phyloP scores from a whole-genome alignment of 2,888 invertebrate genomes.

The Leptura quadrifasciata region DNA sequence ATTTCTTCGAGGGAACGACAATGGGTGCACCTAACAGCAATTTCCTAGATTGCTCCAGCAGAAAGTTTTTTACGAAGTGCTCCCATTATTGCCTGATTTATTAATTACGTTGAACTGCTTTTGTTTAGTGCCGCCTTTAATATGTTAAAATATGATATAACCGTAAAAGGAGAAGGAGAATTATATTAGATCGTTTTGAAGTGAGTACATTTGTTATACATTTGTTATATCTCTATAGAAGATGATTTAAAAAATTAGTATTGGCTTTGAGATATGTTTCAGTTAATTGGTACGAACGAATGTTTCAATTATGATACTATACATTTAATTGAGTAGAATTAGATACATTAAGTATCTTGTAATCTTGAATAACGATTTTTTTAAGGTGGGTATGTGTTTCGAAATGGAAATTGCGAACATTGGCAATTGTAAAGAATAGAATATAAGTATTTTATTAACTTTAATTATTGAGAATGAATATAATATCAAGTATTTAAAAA shows the following conservation, averaged over 20 bases:
- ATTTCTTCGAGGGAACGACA: not conserved
- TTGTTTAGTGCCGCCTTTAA: not conserved
- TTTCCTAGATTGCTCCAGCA: not conserved
- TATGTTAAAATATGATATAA: not conserved
- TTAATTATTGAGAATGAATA: too few relatives aligned
- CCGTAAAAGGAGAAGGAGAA: not conserved
- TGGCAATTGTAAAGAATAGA: too few relatives aligned
- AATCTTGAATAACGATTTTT: too few relatives aligned
- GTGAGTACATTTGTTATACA: not conserved
- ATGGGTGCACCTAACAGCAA: not conserved
- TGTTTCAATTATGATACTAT: not conserved
- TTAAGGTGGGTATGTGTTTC: too few relatives aligned
- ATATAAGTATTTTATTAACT: too few relatives aligned
- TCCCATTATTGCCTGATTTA: not conserved
- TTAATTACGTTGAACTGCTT: constrained; percentile 2
- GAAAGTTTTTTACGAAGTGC: constrained; percentile 3
- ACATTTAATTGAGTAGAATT: not conserved
- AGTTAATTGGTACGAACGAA: constrained; percentile 3
- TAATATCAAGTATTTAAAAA: too few relatives aligned
- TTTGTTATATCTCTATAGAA: not conserved
- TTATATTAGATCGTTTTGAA: not conserved
- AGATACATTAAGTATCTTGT: not conserved
- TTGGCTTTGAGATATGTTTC: not conserved
- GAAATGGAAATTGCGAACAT: too few relatives aligned
- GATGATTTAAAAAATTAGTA: not conserved